These are phyloP conservation scores for Archegozetes longisetosus DNA, from an alignment of 1,140 invertebrate species.

Conservation along the genomic window DNA sequence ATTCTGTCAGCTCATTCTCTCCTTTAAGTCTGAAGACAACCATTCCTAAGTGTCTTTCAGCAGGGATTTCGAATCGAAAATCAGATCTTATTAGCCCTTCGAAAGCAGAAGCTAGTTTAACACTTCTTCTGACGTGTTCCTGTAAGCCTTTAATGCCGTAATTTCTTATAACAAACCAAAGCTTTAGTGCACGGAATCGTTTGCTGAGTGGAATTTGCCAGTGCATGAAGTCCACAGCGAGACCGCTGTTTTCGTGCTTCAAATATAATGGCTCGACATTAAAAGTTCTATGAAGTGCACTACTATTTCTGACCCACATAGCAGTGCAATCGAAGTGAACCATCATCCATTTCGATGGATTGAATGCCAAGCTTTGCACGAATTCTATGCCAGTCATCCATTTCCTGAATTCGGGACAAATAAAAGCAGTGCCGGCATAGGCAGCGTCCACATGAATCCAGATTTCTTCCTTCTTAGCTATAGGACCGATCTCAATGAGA, in stretches of 20 bases:
- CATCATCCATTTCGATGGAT: conserved; percentile 91
- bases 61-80: conserved; percentile 56
- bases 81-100: conserved; percentile 49
- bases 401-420: conserved; percentile 81
- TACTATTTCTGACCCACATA: conserved; percentile 73
- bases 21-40: conserved; percentile 75
- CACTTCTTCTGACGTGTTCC: conserved; percentile 54
- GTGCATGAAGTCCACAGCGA: conserved; percentile 87
- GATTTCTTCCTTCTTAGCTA: conserved; percentile 53
- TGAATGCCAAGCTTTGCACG: conserved; percentile 85
- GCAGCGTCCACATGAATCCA: conserved; percentile 82
- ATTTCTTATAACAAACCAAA: conserved; percentile 79
- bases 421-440: conserved; percentile 75
- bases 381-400: conserved; percentile 71
- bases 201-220: conserved; percentile 85
- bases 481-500: conserved; percentile 55
- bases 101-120: conserved; percentile 57
- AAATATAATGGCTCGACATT: conserved; percentile 96
- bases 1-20: conserved; percentile 82
- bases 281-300: conserved; percentile 74
- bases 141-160: conserved; percentile 61
- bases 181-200: conserved; percentile 73
- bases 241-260: conserved; percentile 85
- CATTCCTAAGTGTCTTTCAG: conserved; percentile 53
- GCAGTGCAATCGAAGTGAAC: conserved; percentile 91